Percentiles rank a stretch among this genome's conserved stretches.
phyloP scores from a whole-genome alignment of 2,888 invertebrate genomes.

The Campoplex capitator region DNA sequence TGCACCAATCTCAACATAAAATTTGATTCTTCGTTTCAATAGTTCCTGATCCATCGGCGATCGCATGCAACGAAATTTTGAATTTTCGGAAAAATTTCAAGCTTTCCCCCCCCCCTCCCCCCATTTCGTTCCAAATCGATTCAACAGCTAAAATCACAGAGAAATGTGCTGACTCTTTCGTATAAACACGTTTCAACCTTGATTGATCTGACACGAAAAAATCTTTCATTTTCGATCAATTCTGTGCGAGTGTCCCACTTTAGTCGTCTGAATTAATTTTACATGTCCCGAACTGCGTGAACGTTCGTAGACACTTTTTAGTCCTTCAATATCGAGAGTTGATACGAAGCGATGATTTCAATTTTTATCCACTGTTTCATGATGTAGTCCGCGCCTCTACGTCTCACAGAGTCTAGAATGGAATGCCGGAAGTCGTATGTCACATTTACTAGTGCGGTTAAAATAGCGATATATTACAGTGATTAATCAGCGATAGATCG shows the following conservation, averaged over 20 bases:
- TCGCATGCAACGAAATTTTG: neutral
- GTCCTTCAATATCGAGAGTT: neutral
- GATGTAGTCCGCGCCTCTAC: neutral
- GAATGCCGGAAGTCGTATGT: conserved; percentile 45
- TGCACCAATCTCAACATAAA: neutral
- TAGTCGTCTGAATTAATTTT: conserved; percentile 5
- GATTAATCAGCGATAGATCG: conserved; percentile 42
- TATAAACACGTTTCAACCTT: neutral
- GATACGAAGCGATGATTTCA: neutral
- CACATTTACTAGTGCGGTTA: neutral
- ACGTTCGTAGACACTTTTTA: too few species aligned
- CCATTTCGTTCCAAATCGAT: neutral
- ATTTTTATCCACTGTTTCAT: neutral
- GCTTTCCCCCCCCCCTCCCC: neutral
- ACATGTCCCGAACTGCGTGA: too few species aligned
- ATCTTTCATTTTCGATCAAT: neutral
- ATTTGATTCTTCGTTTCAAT: neutral
- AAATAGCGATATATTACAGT: conserved; percentile 27
- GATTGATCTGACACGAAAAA: neutral
- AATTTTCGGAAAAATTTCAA: neutral
- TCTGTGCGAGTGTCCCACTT: conserved; percentile 8
- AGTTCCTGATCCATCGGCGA: neutral
- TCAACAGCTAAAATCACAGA: neutral
- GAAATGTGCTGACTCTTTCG: too few species aligned
- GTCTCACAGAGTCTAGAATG: conserved; percentile 13